These are phyloP conservation scores for Oscheius sp. DNA, from an alignment of 1,140 invertebrate genomes.

Conservation along the genomic window DNA sequence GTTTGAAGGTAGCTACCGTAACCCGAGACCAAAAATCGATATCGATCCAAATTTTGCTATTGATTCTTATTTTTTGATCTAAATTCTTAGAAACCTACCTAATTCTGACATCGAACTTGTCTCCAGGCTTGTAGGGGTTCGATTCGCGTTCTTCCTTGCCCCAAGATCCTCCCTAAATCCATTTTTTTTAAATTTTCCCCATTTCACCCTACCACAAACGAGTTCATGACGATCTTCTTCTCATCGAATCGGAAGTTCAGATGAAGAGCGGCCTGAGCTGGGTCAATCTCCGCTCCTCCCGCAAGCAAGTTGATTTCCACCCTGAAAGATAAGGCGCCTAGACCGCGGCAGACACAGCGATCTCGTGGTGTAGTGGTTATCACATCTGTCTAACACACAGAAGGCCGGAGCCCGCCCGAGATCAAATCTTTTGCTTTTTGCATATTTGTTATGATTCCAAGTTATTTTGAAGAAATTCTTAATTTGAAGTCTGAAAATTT, in stretches of 20 bases:
- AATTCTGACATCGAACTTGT: neutral
- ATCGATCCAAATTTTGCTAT: too few species aligned
- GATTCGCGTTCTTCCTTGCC: slow-evolving; percentile 2
- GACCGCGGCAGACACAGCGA: too few species aligned
- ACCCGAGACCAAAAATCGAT: too few species aligned
- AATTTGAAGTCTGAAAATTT: too few species aligned
- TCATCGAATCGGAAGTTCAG: slow-evolving; percentile 39
- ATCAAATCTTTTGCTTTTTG: too few species aligned
- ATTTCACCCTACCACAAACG: neutral
- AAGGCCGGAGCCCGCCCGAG: too few species aligned
- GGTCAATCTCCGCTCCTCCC: slow-evolving; percentile 29
- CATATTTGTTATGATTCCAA: too few species aligned
- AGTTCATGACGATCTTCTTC: slow-evolving; percentile 36
- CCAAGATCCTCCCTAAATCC: slow-evolving; percentile 30
- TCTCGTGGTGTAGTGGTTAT: too few species aligned
- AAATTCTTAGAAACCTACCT: neutral
- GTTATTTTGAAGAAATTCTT: too few species aligned
- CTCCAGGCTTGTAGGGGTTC: neutral
- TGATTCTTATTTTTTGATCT: too few species aligned
- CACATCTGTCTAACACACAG: too few species aligned
- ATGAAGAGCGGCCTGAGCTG: slow-evolving; percentile 30
- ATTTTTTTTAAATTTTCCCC: neutral
- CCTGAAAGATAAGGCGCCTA: slow-evolving; percentile 10
- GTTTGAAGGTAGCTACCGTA: too few species aligned
- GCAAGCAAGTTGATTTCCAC: slow-evolving; percentile 40